Conservation (phyloP, 2,797 vertebrate genomes). For the Eupleurogrammus muticus region DNA sequence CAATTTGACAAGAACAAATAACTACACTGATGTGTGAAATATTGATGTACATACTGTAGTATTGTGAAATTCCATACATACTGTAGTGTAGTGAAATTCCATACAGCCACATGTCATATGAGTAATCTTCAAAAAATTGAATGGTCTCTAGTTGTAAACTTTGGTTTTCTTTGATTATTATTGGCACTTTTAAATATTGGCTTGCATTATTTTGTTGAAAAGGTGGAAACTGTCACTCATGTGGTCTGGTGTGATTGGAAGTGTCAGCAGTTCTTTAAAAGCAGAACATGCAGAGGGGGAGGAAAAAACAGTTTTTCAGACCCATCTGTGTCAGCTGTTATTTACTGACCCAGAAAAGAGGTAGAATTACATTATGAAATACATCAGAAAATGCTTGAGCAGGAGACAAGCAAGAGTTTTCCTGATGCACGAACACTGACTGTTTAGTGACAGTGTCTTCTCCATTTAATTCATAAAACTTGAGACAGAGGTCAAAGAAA, state of each 20-base stretch:
- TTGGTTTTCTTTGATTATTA: background rate
- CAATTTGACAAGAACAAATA: conserved; percentile 26
- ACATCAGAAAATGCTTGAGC: conserved; percentile 25
- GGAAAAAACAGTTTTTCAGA: conserved; percentile 32
- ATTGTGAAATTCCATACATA: background rate
- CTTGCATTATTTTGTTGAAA: background rate
- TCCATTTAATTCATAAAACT: background rate
- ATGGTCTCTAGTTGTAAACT: background rate
- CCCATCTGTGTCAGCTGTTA: conserved; percentile 63
- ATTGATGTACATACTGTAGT: conserved; percentile 13
- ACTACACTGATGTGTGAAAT: conserved; percentile 8
- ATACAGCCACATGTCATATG: background rate
- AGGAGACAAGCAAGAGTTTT: conserved; percentile 11
- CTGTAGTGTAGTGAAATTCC: background rate
- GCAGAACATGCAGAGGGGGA: conserved; percentile 24
- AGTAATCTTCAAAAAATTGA: background rate
- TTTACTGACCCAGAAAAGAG: conserved; percentile 61
- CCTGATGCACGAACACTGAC: background rate
- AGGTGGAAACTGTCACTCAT: conserved; percentile 8
- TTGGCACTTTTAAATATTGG: background rate
- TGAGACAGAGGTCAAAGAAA: too few species aligned
- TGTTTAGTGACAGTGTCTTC: background rate
- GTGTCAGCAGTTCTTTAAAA: conserved; percentile 36
- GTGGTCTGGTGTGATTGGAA: conserved; percentile 8
- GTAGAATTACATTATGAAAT: conserved; percentile 36